Base-by-base conservation (phyloP, 2,888 invertebrate species). In the Trichopria drosophilae region DNA sequence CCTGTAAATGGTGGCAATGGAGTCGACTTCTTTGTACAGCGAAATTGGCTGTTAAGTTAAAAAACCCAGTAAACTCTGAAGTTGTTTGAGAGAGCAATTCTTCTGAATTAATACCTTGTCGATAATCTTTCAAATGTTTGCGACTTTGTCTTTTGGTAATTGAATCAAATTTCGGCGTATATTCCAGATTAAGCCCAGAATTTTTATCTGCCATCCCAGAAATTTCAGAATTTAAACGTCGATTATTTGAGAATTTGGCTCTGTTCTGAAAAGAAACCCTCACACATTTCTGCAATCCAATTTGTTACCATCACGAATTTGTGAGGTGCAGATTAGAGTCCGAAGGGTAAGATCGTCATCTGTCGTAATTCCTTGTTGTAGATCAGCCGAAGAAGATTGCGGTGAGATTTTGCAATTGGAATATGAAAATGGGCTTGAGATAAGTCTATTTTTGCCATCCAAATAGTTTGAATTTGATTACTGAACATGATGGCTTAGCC, bases 281-380 rank as follows among this genome's bases (percentile, higher is more conserved):
- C 20, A 54, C 31, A 9, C 51, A 45, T 45, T 13, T 51, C 34
- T 15, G 44, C 44, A 15, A 42, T 42, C 48, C 41, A 48, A 9
- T 48, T 41, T 26, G 41, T 41, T 9, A 48, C 15, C 7, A 10
- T 42, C 13, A 35, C 36, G 15, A 47, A 40, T 10, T 10, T 7
- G 18, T 40, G 26, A 13, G 62, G 61, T 6, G 63, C n/a, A 60
- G 61, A 23, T 61, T 54, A 43, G 60, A 52, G 7, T 61, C 57
- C 57, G 63, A 58, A 53, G 62, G 61, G 10, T 28, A 61, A 53
- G 37, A 59, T 51, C 9, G 59, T 57, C 56, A 62, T 58, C 51
- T 61, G 58, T 9, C 51, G 41, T 9, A 62, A 10, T 16, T 55
- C 51, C 18, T 32, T 22, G 16, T 46, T 36, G 57, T 59, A 61